Evolutionary conservation across 1,140 invertebrate genomes (phyloP), one percentile per base, ranked within the genome.

Genomic region (Platorchestia sp.): DNA sequence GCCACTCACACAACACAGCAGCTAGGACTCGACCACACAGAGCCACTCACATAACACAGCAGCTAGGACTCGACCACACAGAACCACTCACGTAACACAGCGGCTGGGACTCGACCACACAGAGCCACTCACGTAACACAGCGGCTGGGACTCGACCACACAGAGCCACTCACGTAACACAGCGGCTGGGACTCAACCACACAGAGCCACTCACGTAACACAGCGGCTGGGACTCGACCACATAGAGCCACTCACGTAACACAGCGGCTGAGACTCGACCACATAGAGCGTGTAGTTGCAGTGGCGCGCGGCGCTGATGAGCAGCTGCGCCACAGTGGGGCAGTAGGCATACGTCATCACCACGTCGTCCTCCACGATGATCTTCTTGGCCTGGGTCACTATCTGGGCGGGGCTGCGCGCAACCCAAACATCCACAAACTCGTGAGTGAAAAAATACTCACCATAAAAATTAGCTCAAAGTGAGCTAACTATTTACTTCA

Each of bases 261-360:
- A 93, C 3, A 93, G 91, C 6, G 91, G 91, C 91, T 93, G 91
- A 40, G 91, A 93, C 45, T 93, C 91, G 45, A 93, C 91, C 36
- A 93, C 91, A 93, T 93, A 93, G 43, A 93, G 91, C 45, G 91
- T 93, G 91, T 93, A 93, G 45, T 93, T 93, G 45, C 91, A 93
- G 91, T 93, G 91, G 45, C 91, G 91, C 0, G 91, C 91, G 14
- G 91, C 91, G 40, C 44, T 93, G 91, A 93, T 93, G 91, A 93
- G 44, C 36, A 93, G 91, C 91, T 93, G 91, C 14, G 91, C 91
- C 5, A 44, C 44, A 36, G 47, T 93, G 6, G 91, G 91, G 40
- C 91, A 93, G 91, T 93, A 93, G 22, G 91, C 43, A 44, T 93
- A 45, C 16, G 91, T 93, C 91, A 93, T 45, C 43, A 93, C 91